Evolutionary conservation across 2,888 invertebrate genomes (phyloP).

Genomic region (Eristalinus aeneus): DNA sequence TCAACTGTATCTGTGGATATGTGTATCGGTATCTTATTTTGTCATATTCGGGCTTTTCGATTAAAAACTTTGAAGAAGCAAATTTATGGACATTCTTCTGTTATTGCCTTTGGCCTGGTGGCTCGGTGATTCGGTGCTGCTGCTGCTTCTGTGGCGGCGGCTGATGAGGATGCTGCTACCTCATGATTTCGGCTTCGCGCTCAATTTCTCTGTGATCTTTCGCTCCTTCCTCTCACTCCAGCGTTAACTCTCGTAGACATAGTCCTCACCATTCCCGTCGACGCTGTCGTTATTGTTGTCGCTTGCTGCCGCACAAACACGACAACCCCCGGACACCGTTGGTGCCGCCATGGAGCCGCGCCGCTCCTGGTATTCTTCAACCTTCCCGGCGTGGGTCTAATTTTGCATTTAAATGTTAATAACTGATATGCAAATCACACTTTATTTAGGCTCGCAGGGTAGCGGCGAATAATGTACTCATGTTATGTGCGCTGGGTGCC

Average conservation of each 20-base stretch:
- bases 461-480: conserved; percentile 66
- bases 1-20: conserved; percentile 43
- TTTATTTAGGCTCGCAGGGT: conserved; percentile 54
- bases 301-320: conserved; percentile 14
- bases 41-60: conserved; percentile 71
- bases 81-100: conserved; percentile 71
- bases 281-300: conserved; percentile 55
- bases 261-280: conserved; percentile 20
- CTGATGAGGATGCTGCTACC: conserved; percentile 46
- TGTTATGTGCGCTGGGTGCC: conserved; percentile 67
- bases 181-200: conserved; percentile 63
- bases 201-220: conserved; percentile 64
- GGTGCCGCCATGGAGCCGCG: conserved; percentile 46
- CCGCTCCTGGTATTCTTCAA: conserved; percentile 63
- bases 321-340: not conserved
- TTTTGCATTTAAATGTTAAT: conserved; percentile 71
- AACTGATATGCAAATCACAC: conserved; percentile 71
- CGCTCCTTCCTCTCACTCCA: conserved; percentile 19
- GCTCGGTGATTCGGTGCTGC: conserved; percentile 20
- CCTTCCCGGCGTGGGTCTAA: conserved; percentile 65
- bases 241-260: conserved; percentile 9
- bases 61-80: conserved; percentile 69
- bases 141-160: not conserved
- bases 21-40: conserved; percentile 58
- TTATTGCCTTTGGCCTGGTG: conserved; percentile 61